phyloP scores from a whole-genome alignment of 1,140 invertebrate species.

The Tribolium madens region DNA sequence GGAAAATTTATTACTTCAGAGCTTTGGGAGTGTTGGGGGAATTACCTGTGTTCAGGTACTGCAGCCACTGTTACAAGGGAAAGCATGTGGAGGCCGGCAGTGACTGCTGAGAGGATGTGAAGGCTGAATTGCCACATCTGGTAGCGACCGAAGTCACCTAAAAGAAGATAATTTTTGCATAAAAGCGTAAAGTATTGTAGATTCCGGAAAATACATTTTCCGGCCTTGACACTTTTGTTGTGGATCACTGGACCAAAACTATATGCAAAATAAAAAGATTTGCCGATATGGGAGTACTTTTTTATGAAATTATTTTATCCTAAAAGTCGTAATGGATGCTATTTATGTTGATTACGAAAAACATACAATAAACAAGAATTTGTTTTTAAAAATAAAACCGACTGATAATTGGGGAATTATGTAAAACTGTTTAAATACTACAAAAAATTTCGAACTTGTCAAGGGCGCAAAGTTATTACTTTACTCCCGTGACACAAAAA shows the following conservation, averaged over 20 bases:
- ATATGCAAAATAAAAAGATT: neutral
- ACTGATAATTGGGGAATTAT: too few relatives aligned
- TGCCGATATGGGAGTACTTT: neutral
- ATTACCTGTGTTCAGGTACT: conserved; percentile 79
- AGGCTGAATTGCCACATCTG: conserved; percentile 81
- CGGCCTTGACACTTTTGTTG: neutral
- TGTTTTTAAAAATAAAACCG: too few relatives aligned
- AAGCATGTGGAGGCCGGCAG: conserved; percentile 84
- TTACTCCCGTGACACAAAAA: too few relatives aligned
- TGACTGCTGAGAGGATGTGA: conserved; percentile 80
- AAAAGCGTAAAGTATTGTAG: neutral
- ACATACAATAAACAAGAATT: too few relatives aligned
- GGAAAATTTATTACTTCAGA: conserved; percentile 29
- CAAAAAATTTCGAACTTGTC: too few relatives aligned
- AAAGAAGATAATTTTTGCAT: conserved; percentile 51
- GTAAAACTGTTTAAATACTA: too few relatives aligned
- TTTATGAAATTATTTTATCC: neutral
- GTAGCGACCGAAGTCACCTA: conserved; percentile 85
- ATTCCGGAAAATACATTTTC: neutral
- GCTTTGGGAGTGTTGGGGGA: neutral
- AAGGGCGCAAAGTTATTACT: too few relatives aligned
- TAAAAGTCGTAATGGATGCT: too few relatives aligned
- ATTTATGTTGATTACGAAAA: too few relatives aligned
- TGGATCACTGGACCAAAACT: neutral
- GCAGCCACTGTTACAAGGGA: conserved; percentile 82